Evolutionary conservation across 2,888 invertebrate genomes (phyloP), one percentile per base, ranked within the genome.

Genomic region (Fabriciana adippe): DNA sequence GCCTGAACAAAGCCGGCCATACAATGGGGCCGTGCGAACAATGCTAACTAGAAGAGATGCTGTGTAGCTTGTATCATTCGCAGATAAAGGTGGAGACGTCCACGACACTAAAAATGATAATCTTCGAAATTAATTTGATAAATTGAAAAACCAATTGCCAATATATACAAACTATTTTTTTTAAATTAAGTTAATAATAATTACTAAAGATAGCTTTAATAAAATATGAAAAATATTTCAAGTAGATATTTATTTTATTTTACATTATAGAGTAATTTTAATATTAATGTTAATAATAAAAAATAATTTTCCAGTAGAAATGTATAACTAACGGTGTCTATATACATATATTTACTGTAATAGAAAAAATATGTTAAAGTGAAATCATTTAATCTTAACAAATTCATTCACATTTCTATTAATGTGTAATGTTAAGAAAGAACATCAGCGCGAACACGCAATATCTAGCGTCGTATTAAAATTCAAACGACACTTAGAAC

Each of bases 401-500:
- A 15, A 50, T 48, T 35, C 31, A 14, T 6, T 6, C 6, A n/a
- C 6, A 11, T 55, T 11, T 62, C 21, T 4, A 45, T 53, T n/a
- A 45, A 62, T 6, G 3, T 54, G 16, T 47, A 54, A 54, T 15
- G 16, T 45, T n/a, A 15, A 60, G 18, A 65, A 63, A 68, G 67
- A 68, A 64, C 67, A 68, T 66, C 48, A 65, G 59, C 31, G 59
- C 50, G 35, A 69, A 66, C 67, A 69, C 65, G 69, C 69, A 65
- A 74, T 73, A 82, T 84, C 81, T 80, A 84, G 81, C 82, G 78
- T 78, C 74, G 81, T 88, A 90, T 88, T 87, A 88, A 88, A 89
- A 88, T 86, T 85, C 85, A 87, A 86, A 87, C 85, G 83, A 86
- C 87, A 89, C 89, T 88, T 87, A 87, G 88, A 86, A 84, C 89